These are phyloP conservation scores for Murina feae DNA, from an alignment of 2,113 vertebrate species.

Conservation along the genomic window DNA sequence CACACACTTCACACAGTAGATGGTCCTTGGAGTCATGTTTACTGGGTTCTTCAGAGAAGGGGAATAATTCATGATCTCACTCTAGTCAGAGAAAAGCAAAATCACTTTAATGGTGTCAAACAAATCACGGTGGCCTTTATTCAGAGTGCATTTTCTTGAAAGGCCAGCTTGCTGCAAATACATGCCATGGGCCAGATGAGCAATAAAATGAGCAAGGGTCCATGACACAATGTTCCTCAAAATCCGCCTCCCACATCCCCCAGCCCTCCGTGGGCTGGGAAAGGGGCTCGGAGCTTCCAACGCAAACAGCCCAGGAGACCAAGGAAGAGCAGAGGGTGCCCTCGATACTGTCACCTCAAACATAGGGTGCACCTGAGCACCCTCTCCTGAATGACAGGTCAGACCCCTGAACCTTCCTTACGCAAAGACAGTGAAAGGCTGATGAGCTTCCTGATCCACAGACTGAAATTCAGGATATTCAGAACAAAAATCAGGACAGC, in stretches of 20 bases:
- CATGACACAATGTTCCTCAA: background rate
- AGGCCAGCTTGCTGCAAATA: conserved; percentile 28
- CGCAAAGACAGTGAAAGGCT: background rate
- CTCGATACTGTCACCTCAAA: background rate
- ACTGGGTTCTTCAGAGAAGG: background rate
- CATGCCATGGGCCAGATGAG: background rate
- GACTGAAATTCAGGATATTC: background rate
- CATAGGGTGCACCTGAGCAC: background rate
- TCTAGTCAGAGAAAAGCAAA: conserved; percentile 40
- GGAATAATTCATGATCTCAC: conserved; percentile 43
- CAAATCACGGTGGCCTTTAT: conserved; percentile 49
- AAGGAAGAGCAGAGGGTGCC: background rate
- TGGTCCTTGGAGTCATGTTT: background rate
- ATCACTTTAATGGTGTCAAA: conserved; percentile 42
- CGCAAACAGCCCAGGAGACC: background rate
- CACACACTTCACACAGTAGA: background rate
- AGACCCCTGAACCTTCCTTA: background rate
- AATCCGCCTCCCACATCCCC: background rate
- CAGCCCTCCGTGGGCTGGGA: background rate
- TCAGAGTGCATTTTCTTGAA: conserved; percentile 24
- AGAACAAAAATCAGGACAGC: background rate
- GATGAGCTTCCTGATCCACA: background rate
- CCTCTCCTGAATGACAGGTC: background rate
- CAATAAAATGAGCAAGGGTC: background rate
- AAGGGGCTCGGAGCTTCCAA: background rate